Evolutionary conservation across 2,888 invertebrate species (phyloP).

Genomic region (Caenorhabditis japonica): DNA sequence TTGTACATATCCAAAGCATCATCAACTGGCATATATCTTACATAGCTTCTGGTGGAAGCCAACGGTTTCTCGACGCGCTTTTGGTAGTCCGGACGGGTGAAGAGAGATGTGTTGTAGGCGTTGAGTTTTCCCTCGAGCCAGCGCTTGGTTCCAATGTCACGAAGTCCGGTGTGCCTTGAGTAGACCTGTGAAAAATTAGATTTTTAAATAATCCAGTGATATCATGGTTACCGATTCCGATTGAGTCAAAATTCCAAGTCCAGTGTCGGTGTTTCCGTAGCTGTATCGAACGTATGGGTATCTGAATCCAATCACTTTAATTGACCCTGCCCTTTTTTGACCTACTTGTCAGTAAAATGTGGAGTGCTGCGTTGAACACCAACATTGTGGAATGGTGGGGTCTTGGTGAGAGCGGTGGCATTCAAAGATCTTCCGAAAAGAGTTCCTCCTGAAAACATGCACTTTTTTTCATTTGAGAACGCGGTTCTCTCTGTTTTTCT

Average conservation of each 20-base stretch:
- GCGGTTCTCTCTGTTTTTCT: conserved; percentile 29
- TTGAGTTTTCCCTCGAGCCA: conserved; percentile 76
- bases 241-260: conserved; percentile 70
- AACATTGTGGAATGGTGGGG: conserved; percentile 73
- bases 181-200: conserved; percentile 54
- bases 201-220: background rate
- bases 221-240: conserved; percentile 66
- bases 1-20: conserved; percentile 77
- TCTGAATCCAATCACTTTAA: conserved; percentile 28
- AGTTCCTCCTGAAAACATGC: conserved; percentile 64
- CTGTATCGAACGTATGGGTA: conserved; percentile 73
- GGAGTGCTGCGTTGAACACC: conserved; percentile 76
- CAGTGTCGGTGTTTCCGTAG: conserved; percentile 70
- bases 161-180: conserved; percentile 64
- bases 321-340: too few relatives aligned
- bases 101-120: conserved; percentile 73
- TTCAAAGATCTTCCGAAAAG: conserved; percentile 73
- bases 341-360: conserved; percentile 71
- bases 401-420: conserved; percentile 70
- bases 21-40: conserved; percentile 76
- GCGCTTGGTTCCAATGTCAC: conserved; percentile 75
- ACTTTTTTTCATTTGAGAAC: conserved; percentile 13
- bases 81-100: conserved; percentile 67
- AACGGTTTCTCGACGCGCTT: conserved; percentile 69
- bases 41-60: conserved; percentile 70